Percentiles rank a stretch among this genome's conserved stretches.
phyloP scores from a whole-genome alignment of 2,888 invertebrate species.

The Amblyteles armatorius region DNA sequence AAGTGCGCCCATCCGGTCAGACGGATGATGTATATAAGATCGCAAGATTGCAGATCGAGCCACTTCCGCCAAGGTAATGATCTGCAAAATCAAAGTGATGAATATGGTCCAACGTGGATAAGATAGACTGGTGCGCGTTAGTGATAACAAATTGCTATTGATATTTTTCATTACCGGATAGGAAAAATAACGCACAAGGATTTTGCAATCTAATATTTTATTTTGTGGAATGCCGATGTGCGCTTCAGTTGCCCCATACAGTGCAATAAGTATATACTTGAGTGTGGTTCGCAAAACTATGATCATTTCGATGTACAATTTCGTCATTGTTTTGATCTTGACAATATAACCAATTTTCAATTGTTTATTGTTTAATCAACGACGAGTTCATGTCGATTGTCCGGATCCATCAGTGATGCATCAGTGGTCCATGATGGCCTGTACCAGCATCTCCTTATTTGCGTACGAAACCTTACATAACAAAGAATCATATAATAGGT shows the following conservation, averaged over 20 bases:
- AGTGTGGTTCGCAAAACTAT: neutral
- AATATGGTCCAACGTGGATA: too few relatives aligned
- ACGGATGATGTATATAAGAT: too few relatives aligned
- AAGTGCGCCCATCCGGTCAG: too few relatives aligned
- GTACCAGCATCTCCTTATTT: neutral
- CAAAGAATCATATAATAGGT: neutral
- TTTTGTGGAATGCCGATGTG: neutral
- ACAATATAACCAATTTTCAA: neutral
- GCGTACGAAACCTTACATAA: neutral
- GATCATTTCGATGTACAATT: neutral
- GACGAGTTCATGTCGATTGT: neutral
- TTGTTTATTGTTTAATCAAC: neutral
- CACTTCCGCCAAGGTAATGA: too few relatives aligned
- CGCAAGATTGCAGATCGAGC: too few relatives aligned
- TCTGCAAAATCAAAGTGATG: too few relatives aligned
- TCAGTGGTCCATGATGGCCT: neutral
- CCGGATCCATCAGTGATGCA: neutral
- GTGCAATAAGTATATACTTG: neutral
- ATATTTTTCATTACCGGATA: neutral
- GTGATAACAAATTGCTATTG: too few relatives aligned
- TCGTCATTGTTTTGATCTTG: neutral
- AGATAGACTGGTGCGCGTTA: too few relatives aligned
- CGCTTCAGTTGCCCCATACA: neutral
- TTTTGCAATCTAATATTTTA: conserved; percentile 4
- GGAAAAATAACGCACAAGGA: neutral